These are phyloP conservation scores for Julus scandinavius DNA, from an alignment of 2,888 invertebrate genomes.

Conservation along the genomic window DNA sequence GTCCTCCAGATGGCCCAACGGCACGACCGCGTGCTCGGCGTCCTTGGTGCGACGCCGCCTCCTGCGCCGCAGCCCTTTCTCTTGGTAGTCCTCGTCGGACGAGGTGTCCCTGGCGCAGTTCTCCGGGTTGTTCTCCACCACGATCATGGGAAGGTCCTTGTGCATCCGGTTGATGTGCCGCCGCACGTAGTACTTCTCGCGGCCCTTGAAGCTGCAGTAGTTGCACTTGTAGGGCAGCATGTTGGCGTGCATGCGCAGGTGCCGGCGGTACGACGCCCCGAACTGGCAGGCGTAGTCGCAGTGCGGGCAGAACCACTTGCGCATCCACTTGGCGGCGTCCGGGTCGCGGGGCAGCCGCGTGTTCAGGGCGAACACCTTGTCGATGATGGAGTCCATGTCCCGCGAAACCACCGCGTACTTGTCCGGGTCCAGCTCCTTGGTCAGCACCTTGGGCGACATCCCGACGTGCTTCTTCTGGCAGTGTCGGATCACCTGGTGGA, in stretches of 20 bases:
- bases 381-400: slow-evolving; percentile 56
- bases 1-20: slow-evolving; percentile 49
- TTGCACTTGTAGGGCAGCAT: slow-evolving; percentile 59
- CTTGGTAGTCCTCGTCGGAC: slow-evolving; percentile 58
- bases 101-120: slow-evolving; percentile 57
- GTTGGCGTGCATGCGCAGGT: slow-evolving; percentile 59
- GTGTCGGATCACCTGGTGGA: slow-evolving; percentile 57
- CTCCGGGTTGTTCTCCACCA: slow-evolving; percentile 58
- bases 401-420: slow-evolving; percentile 57
- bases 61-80: slow-evolving; percentile 56
- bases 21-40: slow-evolving; percentile 55
- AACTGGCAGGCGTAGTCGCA: slow-evolving; percentile 60
- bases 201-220: slow-evolving; percentile 60
- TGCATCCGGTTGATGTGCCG: slow-evolving; percentile 60
- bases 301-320: slow-evolving; percentile 60
- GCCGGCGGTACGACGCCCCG: slow-evolving; percentile 60
- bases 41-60: slow-evolving; percentile 54
- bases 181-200: slow-evolving; percentile 60
- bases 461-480: slow-evolving; percentile 55
- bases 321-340: slow-evolving; percentile 59
- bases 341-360: slow-evolving; percentile 57
- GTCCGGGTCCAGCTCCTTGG: slow-evolving; percentile 57
- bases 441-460: slow-evolving; percentile 56
- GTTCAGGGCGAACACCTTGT: slow-evolving; percentile 56
- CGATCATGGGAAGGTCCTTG: slow-evolving; percentile 56